Evolutionary conservation across 37 sponge, comb jelly and placozoan genomes (phyloP).

Genomic region (Hormiphora californensis): DNA sequence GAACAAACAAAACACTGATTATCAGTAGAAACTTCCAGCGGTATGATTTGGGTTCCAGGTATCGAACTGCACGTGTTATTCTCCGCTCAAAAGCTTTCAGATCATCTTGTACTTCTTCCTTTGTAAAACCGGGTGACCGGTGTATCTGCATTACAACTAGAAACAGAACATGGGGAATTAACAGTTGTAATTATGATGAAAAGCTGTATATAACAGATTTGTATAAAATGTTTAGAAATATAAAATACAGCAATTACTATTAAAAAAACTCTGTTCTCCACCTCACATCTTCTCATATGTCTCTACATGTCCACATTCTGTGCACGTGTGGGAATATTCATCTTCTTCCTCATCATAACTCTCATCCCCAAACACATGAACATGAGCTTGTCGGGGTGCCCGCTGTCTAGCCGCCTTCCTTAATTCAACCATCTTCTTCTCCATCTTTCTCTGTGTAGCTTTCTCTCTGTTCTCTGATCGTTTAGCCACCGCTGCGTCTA

Average conservation of each 20-base stretch:
- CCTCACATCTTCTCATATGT: slow-evolving; percentile 18
- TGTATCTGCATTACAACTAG: not conserved
- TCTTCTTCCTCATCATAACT: not conserved
- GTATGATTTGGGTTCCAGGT: slow-evolving; percentile 47
- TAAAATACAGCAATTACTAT: not conserved
- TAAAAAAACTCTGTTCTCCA: not conserved
- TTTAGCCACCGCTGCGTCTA: not conserved
- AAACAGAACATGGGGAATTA: not conserved
- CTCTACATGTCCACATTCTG: not conserved
- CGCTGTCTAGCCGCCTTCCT: not conserved
- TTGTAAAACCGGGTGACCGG: slow-evolving; percentile 12
- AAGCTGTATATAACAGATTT: not conserved
- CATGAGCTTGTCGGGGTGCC: not conserved
- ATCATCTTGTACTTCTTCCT: slow-evolving; percentile 36
- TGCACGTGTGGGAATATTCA: slow-evolving; percentile 17
- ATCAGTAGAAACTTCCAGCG: not conserved
- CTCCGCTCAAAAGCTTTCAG: slow-evolving; percentile 41
- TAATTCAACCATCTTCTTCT: not conserved
- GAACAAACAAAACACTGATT: slow-evolving; percentile 33
- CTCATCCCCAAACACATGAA: slow-evolving; percentile 35
- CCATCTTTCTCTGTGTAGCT: not conserved
- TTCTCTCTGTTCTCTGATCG: not conserved
- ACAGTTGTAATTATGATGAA: not conserved
- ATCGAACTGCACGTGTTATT: slow-evolving; percentile 28
- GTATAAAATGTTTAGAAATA: not conserved